A percentile compares a stretch with the other conserved stretches of the same genome.
phyloP scores from a whole-genome alignment of 2,888 invertebrate genomes.

The Perizoma affinitatum region DNA sequence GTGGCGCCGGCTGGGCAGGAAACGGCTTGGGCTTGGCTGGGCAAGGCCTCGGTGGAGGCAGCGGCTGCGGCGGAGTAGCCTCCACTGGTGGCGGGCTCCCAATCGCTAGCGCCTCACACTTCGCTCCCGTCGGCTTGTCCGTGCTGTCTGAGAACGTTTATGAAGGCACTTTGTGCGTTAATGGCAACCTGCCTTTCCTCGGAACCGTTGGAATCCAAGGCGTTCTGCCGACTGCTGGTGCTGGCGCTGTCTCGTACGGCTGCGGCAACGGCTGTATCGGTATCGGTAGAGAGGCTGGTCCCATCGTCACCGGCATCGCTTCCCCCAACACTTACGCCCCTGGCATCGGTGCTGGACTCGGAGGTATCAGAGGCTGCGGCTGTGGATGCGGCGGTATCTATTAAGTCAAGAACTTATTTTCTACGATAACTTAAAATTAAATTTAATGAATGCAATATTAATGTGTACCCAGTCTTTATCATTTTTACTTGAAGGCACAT shows the following conservation, averaged over 20 bases:
- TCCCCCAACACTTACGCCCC: slow-evolving; percentile 30
- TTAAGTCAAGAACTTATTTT: neutral
- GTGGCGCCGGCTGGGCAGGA: slow-evolving; percentile 17
- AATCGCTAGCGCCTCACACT: slow-evolving; percentile 43
- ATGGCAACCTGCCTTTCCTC: slow-evolving; percentile 51
- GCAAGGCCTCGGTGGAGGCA: slow-evolving; percentile 14
- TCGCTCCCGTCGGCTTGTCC: slow-evolving; percentile 45
- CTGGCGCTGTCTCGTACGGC: slow-evolving; percentile 43
- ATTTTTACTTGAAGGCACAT: no score
- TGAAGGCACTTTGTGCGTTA: slow-evolving; percentile 41
- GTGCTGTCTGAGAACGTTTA: slow-evolving; percentile 50
- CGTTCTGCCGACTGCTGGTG: slow-evolving; percentile 44
- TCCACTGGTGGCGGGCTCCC: slow-evolving; percentile 46
- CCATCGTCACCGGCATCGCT: slow-evolving; percentile 32
- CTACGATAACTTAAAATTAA: no score
- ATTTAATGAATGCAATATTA: no score
- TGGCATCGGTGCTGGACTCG: slow-evolving; percentile 27
- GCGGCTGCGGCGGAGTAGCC: slow-evolving; percentile 30
- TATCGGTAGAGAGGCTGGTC: slow-evolving; percentile 34
- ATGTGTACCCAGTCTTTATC: no score
- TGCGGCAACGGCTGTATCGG: slow-evolving; percentile 43
- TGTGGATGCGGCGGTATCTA: slow-evolving; percentile 21
- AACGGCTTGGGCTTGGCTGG: slow-evolving; percentile 18
- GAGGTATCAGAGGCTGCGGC: slow-evolving; percentile 8
- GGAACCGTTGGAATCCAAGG: slow-evolving; percentile 48